Percentiles rank a stretch among this genome's conserved stretches.
Conservation (phyloP, 2,888 invertebrate species). For the Heliconius ethilla region DNA sequence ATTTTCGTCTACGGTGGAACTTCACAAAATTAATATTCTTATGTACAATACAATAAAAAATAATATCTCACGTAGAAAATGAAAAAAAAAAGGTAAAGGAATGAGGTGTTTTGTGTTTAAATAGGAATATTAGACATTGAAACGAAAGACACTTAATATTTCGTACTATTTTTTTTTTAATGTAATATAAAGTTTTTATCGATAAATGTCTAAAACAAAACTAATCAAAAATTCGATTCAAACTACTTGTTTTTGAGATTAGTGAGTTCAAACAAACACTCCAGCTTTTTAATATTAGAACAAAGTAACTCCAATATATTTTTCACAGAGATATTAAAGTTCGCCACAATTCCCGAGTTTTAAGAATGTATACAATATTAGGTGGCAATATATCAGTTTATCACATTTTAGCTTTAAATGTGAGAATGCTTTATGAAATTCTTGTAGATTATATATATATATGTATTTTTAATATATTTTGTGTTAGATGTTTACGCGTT, state of each 20-base stretch:
- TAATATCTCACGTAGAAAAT: background rate
- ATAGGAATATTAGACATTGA: constrained; percentile 33
- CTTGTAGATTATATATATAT: background rate
- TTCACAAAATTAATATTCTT: constrained; percentile 33
- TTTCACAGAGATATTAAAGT: constrained; percentile 63
- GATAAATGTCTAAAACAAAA: no score
- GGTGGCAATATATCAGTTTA: constrained; percentile 20
- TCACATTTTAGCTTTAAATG: constrained; percentile 9
- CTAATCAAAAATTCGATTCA: background rate
- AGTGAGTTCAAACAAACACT: background rate
- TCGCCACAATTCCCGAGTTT: constrained; percentile 41
- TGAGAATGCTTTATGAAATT: constrained; percentile 11
- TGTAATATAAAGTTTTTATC: no score
- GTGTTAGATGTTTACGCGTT: background rate
- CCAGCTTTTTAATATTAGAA: background rate
- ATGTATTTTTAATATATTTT: background rate
- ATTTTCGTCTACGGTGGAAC: constrained; percentile 15
- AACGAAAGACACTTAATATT: constrained; percentile 46
- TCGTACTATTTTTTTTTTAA: no score
- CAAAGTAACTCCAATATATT: constrained; percentile 59
- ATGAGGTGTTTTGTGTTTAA: constrained; percentile 25
- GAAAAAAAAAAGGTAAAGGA: background rate
- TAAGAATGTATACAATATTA: constrained; percentile 17
- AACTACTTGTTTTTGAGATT: background rate
- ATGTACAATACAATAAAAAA: constrained; percentile 28